Base-by-base conservation (phyloP, 2,113 vertebrate genomes). In the Centropus bengalensis region DNA sequence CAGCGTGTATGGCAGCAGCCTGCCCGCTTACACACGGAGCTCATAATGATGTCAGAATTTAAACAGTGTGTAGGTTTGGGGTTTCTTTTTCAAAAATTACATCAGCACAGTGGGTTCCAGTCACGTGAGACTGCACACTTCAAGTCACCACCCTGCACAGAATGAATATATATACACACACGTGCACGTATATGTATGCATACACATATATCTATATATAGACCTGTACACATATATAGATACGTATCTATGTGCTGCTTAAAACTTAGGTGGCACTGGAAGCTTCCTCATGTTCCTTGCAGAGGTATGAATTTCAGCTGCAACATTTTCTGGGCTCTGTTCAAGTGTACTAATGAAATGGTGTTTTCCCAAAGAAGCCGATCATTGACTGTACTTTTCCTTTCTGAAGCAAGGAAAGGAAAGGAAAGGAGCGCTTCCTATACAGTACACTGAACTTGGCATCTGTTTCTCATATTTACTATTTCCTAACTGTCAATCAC, bases 391-490 rank as follows among this genome's bases (percentile, higher is more conserved):
- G 64, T 38, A 59, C 32, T 45, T 32, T 44, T 85, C 45, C 66
- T 70, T 62, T 58, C 59, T 91, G 68, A 88, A 84, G 54, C 70
- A 78, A 71, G 64, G n/a, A n/a, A n/a, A n/a, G n/a, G n/a, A n/a
- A n/a, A n/a, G n/a, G n/a, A n/a, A n/a, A n/a, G n/a, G 51, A 42
- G 60, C 23, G 23, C n/a, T 62, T 73, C n/a, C 44, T 42, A 3
- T 11, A 26, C 1, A 82, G 51, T 16, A 83, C 64, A 62, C 55
- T 55, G 60, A 82, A 69, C 47, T 59, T 60, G 45, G 47, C 40
- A 56, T 70, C 71, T 52, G 30, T 47, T 60, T 94, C 32, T 86
- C 33, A 1, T 26, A 26, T 66, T 89, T 36, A 58, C 47, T 44
- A 55, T 67, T 84, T 89, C 59, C 62, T 66, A 84, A 81, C 36